phyloP scores from a whole-genome alignment of 1,140 invertebrate species.

The Nylanderia fulva region DNA sequence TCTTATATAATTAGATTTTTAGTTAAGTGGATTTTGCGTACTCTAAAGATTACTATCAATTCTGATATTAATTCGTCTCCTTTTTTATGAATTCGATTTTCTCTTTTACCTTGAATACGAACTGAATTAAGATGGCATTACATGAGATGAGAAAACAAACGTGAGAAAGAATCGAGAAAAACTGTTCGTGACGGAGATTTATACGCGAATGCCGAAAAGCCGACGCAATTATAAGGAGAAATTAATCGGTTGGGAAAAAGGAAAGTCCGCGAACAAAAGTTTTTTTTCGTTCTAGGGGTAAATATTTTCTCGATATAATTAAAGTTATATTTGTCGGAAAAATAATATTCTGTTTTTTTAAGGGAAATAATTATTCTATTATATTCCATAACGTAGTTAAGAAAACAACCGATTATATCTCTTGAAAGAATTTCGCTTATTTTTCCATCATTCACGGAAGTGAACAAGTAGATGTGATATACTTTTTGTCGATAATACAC shows the following conservation, averaged over 20 bases:
- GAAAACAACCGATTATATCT: slow-evolving; percentile 12
- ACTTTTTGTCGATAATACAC: neutral
- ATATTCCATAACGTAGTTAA: slow-evolving; percentile 37
- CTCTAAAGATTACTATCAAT: slow-evolving; percentile 1
- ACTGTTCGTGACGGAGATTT: slow-evolving; percentile 44
- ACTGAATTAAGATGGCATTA: slow-evolving; percentile 9
- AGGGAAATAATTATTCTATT: slow-evolving; percentile 43
- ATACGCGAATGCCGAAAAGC: slow-evolving; percentile 31
- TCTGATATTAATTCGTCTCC: neutral
- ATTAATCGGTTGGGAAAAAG: slow-evolving; percentile 38
- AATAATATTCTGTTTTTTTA: slow-evolving; percentile 26
- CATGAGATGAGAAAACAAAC: slow-evolving; percentile 26
- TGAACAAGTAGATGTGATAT: slow-evolving; percentile 6
- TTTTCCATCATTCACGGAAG: slow-evolving; percentile 37
- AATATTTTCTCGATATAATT: slow-evolving; percentile 53
- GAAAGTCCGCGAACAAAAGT: slow-evolving; percentile 15
- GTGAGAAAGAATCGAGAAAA: neutral
- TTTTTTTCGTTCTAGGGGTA: slow-evolving; percentile 14
- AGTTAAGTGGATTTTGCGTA: neutral
- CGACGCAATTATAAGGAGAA: slow-evolving; percentile 25
- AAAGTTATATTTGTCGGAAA: slow-evolving; percentile 16
- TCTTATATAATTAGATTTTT: neutral
- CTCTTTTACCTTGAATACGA: neutral
- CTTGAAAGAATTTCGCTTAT: slow-evolving; percentile 18
- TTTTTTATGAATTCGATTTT: neutral